These are phyloP conservation scores for Ischnus inquisitorius DNA, from an alignment of 2,888 invertebrate species.

Conservation along the genomic window DNA sequence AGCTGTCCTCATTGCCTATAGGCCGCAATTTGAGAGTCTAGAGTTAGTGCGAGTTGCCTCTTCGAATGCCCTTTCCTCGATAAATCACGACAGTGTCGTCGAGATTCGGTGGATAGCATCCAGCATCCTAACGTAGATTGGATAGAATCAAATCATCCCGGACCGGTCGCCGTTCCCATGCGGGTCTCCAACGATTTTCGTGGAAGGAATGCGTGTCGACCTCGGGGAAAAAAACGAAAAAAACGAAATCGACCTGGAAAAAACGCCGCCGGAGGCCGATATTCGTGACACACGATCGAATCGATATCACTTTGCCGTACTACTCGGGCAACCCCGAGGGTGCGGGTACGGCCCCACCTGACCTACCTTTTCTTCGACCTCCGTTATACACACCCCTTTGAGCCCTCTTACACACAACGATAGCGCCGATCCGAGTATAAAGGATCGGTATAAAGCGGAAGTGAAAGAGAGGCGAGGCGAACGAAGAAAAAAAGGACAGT, in stretches of 20 bases:
- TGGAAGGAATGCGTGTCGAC: background rate
- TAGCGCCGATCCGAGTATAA: constrained; percentile 68
- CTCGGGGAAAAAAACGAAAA: background rate
- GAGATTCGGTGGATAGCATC: constrained; percentile 87
- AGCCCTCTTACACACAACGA: constrained; percentile 55
- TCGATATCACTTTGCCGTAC: constrained; percentile 68
- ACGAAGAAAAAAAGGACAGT: constrained; percentile 26
- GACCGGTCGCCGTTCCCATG: background rate
- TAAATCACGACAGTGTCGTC: constrained; percentile 40
- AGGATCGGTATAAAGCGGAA: constrained; percentile 60
- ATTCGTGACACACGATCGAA: constrained; percentile 80
- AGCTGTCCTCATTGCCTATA: constrained; percentile 2
- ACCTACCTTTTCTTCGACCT: constrained; percentile 67
- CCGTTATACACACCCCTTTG: constrained; percentile 46
- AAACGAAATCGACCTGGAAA: background rate
- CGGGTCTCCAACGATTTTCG: background rate
- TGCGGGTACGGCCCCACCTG: constrained; percentile 64
- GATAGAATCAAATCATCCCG: background rate
- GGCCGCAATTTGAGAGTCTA: background rate
- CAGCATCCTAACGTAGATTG: constrained; percentile 1
- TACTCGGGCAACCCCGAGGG: constrained; percentile 70
- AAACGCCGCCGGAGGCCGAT: constrained; percentile 87
- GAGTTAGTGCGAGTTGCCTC: background rate
- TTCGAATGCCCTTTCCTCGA: constrained; percentile 30
- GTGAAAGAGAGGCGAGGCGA: constrained; percentile 28